Conservation (phyloP, 2,113 vertebrate species). For the Brachypteracias leptosomus region DNA sequence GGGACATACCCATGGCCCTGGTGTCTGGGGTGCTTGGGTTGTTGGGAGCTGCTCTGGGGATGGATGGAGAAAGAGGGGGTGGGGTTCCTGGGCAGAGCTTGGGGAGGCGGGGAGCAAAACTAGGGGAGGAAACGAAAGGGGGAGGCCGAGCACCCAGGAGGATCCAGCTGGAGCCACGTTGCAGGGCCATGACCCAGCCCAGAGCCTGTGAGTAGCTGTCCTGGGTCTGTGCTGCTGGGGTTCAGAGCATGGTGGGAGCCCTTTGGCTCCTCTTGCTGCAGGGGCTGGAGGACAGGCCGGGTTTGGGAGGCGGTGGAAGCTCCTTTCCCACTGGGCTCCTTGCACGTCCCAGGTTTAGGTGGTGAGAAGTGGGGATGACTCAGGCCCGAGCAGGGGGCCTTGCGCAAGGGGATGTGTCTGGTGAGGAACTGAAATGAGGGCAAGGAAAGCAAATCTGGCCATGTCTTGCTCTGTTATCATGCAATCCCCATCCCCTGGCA, state of each 20-base stretch:
- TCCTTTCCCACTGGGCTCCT: not conserved
- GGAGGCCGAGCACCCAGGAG: accelerated
- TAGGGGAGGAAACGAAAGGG: not conserved
- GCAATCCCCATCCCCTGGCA: accelerated
- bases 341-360: not conserved
- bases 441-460: not conserved
- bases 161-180: not conserved
- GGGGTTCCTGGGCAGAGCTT: not conserved
- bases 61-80: not conserved
- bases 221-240: not conserved
- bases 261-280: not conserved
- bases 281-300: not conserved
- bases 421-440: conserved; percentile 32
- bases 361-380: not conserved
- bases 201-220: conserved; percentile 19
- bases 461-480: accelerated
- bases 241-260: not conserved
- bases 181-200: not conserved
- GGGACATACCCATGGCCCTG: not conserved
- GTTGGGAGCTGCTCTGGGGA: not conserved
- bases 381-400: not conserved
- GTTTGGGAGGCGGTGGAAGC: not conserved
- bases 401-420: not conserved
- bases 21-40: not conserved
- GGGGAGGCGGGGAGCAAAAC: not conserved